Conservation (phyloP, 2,797 vertebrate species). For the Helarctos malayanus region DNA sequence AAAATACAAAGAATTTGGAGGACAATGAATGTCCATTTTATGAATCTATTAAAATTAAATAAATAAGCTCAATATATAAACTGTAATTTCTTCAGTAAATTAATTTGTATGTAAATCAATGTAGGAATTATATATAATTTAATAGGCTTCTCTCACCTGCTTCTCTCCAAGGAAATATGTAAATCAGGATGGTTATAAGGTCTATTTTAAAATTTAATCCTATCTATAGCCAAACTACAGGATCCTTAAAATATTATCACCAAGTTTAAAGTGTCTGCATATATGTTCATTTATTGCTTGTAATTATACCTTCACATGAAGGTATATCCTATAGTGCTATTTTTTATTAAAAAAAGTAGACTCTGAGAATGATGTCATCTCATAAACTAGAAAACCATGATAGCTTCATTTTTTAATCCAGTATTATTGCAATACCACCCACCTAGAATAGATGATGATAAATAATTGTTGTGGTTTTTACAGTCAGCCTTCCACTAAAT, state of each 20-base stretch:
- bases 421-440: not conserved
- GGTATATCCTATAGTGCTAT: not conserved
- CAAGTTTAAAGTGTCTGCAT: not conserved
- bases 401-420: not conserved
- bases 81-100: slow-evolving; percentile 30
- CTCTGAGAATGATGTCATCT: not conserved
- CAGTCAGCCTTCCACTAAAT: not conserved
- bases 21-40: not conserved
- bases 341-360: slow-evolving; percentile 15
- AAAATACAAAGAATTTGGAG: not conserved
- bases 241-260: not conserved
- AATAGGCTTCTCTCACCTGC: not conserved
- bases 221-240: not conserved
- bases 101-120: slow-evolving; percentile 44
- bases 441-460: not conserved
- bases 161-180: slow-evolving; percentile 21
- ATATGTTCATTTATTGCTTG: not conserved
- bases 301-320: not conserved
- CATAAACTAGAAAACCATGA: not conserved
- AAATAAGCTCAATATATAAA: not conserved
- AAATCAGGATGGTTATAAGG: not conserved
- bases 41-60: not conserved
- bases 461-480: not conserved
- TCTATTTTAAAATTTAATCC: slow-evolving; percentile 11
- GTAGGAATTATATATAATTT: slow-evolving; percentile 1